phyloP scores from a whole-genome alignment of 2,113 vertebrate species.

The Tachysurus fulvidraco region DNA sequence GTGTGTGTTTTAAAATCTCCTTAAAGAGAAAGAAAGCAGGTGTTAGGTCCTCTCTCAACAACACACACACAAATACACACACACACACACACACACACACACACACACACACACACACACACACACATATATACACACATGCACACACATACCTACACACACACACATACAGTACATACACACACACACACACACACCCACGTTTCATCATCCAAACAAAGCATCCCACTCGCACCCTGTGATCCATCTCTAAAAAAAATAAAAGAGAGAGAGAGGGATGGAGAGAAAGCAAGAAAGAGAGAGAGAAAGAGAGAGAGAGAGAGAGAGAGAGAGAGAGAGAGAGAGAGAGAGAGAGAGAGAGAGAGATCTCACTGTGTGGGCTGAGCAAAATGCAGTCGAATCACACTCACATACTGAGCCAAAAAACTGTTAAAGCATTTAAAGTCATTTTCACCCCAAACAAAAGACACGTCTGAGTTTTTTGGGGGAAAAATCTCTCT shows the following conservation, averaged over 20 bases:
- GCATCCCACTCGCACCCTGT: slow-evolving; percentile 50
- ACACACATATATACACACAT: not conserved
- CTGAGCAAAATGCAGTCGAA: slow-evolving; percentile 47
- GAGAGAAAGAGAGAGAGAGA: not conserved
- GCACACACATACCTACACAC: slow-evolving; percentile 37
- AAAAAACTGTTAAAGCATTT: slow-evolving; percentile 45
- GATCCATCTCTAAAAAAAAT: slow-evolving; percentile 34
- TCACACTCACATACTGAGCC: slow-evolving; percentile 42
- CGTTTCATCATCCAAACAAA: slow-evolving; percentile 52
- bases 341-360: slow-evolving; percentile 14
- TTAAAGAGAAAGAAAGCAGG: slow-evolving; percentile 17
- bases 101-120: slow-evolving; percentile 42
- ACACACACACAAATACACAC: slow-evolving; percentile 46
- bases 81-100: slow-evolving; percentile 25
- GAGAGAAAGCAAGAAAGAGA: slow-evolving; percentile 11
- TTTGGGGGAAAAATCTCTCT: too few species aligned
- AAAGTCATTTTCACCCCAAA: slow-evolving; percentile 33
- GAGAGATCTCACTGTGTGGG: slow-evolving; percentile 45
- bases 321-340: slow-evolving; percentile 28
- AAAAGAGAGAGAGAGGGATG: not conserved
- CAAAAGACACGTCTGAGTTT: not conserved
- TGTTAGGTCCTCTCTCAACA: slow-evolving; percentile 24
- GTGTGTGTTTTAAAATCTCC: not conserved
- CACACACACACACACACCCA: slow-evolving; percentile 53
- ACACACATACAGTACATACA: slow-evolving; percentile 43